Conservation (phyloP, 2,888 invertebrate genomes). For the Saturnia japonica region DNA sequence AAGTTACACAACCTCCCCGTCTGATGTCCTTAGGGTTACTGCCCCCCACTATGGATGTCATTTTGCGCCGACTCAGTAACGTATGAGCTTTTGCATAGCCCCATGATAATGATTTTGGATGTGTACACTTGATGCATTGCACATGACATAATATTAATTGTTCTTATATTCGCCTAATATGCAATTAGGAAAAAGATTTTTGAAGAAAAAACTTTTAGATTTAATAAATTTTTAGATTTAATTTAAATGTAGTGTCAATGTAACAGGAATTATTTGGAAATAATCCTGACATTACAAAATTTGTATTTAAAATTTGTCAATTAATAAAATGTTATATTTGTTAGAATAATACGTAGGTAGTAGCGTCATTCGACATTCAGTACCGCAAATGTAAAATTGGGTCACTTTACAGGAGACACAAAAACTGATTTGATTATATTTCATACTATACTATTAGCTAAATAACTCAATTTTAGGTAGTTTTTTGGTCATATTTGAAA, state of each 20-base stretch:
- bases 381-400: too few relatives aligned
- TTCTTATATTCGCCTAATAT: background rate
- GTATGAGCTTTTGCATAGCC: slow-evolving; percentile 59
- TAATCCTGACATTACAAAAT: background rate
- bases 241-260: background rate
- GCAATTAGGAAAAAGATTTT: background rate
- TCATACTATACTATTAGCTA: background rate
- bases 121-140: slow-evolving; percentile 9
- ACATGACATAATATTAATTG: background rate
- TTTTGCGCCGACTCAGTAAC: slow-evolving; percentile 79
- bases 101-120: slow-evolving; percentile 55
- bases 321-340: background rate
- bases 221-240: background rate
- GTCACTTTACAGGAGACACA: too few relatives aligned
- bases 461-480: too few relatives aligned
- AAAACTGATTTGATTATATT: too few relatives aligned
- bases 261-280: background rate
- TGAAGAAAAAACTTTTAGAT: background rate
- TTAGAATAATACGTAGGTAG: too few relatives aligned
- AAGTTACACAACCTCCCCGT: slow-evolving; percentile 69
- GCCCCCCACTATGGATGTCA: slow-evolving; percentile 70
- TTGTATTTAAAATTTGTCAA: background rate
- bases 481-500: too few relatives aligned
- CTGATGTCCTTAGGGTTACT: slow-evolving; percentile 66
- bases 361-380: too few relatives aligned